Evolutionary conservation across 1,140 invertebrate genomes (phyloP), one percentile per base, ranked within the genome.

Genomic region (Brachionus asplanchnoidis): DNA sequence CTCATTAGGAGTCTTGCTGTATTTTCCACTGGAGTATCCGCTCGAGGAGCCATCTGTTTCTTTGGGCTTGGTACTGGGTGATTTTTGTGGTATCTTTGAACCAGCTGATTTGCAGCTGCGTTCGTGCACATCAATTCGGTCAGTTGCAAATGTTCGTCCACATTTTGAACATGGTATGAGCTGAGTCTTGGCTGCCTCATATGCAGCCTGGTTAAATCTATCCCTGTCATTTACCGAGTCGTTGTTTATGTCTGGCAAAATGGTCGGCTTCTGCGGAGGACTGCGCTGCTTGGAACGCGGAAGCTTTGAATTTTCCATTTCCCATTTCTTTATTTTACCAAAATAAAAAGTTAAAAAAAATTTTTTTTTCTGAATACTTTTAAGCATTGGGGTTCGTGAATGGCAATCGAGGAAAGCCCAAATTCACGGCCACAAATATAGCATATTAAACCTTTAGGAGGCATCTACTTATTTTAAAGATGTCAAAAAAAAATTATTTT

Each of bases 311-410:
- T 93, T 93, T 86, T 93, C 92, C 50, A 89, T 87, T 32, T 91
- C 90, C 92, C 93, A 93, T 86, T 93, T 93, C 87, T 92, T 20
- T 32, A 1, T 68, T 68, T 32, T 68, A 32, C 4, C 11, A 32
- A 68, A 68, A 68, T 36, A n/a, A n/a, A 32, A 12, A 36, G 14
- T 28, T 28, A 12, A 68, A 32, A 32, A 68, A 36, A 32, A 17
- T 66, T 9, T 32, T n/a, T 44, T 78, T 40, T 26, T 46, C 46
- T 28, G 75, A 11, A 44, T 50, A 80, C 77, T 56, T 84, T 91
- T 36, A 94, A 86, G 86, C 93, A 94, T 85, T 93, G 92, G 1
- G 93, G 92, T 86, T 93, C 92, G 87, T 94, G 93, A 84, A 93
- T 93, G n/a, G 87, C 88, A 77, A 94, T 92, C 42, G 92, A 93